Base-by-base conservation (phyloP, 2,113 vertebrate genomes). In the Phylloscopus whistleri region DNA sequence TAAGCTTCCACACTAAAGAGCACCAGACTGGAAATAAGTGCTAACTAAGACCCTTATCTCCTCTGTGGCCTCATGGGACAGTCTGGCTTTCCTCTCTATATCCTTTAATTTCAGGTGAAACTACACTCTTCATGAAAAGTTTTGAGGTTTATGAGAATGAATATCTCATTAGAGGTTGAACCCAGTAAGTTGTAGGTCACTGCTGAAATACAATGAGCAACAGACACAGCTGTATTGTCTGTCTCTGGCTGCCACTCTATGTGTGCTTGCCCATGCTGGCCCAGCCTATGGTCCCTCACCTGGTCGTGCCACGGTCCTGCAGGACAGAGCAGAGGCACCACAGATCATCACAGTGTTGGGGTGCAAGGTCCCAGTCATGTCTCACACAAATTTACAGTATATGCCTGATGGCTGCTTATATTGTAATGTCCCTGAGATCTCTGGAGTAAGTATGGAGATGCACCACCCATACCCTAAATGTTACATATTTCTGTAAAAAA, bases 21-120 rank as follows among this genome's bases (percentile, higher is more conserved):
- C 0, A 0, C 5, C n/a, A 37, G 28, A 70, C 2, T 41, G 21
- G 27, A 16, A 76, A 59, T 43, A 13, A 27, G 10, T 59, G 52
- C 67, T 78, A 53, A 23, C 13, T 16, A n/a, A 35, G 35, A 49
- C 13, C 16, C 10, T 60, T 26, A 55, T 16, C 22, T 90, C 18
- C 48, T 74, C 74, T 1, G 1, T 46, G 43, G 35, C 62, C 62
- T n/a, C 9, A 1, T 2, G 3, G 24, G 37, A 35, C 39, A 89
- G 9, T 26, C 21, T 21, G 20, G 35, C 22, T 46, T 60, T 20
- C 16, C 24, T 74, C 22, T 69, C 21, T 5, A 1, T 10, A 48
- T 37, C 41, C 39, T 53, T 78, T 59, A 68, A 43, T 46, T 81
- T 27, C 55, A 69, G n/a, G 21, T 2, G 2, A 77, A 92, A 84